phyloP scores from a whole-genome alignment of 1,140 invertebrate species.

The Megathymus violae region DNA sequence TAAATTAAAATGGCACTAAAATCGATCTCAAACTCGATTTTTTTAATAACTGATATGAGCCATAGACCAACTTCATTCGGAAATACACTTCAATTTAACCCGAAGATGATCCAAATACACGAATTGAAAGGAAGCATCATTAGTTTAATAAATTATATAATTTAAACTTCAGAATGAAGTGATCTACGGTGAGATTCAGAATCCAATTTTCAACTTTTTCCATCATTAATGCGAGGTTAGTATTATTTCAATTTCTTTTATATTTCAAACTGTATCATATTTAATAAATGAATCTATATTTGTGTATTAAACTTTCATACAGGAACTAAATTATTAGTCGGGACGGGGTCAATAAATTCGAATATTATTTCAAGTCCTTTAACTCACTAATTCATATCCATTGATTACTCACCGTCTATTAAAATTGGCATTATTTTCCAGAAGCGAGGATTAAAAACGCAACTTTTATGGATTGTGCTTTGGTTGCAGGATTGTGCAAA shows the following conservation, averaged over 20 bases:
- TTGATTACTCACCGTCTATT: constrained; percentile 45
- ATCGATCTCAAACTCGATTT: background rate
- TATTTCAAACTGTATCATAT: too few species aligned
- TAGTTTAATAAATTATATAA: background rate
- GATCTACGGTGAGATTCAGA: background rate
- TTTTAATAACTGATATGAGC: background rate
- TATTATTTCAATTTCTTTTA: too few species aligned
- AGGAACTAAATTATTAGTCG: background rate
- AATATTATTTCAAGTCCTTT: background rate
- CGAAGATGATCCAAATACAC: background rate
- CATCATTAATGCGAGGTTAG: background rate
- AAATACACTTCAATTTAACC: background rate
- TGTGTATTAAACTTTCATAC: too few species aligned
- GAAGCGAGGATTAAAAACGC: constrained; percentile 74
- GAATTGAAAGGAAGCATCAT: background rate
- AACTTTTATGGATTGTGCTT: constrained; percentile 73
- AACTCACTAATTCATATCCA: constrained; percentile 22
- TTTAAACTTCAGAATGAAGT: background rate
- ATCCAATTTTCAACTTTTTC: background rate
- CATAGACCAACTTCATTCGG: background rate
- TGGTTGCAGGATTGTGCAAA: constrained; percentile 78
- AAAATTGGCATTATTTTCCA: constrained; percentile 83
- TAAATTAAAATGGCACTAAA: background rate
- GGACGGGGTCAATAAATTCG: background rate
- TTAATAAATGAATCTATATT: too few species aligned